Evolutionary conservation across 2,888 invertebrate species (phyloP), one percentile per base, ranked within the genome.

Genomic region (Mesoligia furuncula): DNA sequence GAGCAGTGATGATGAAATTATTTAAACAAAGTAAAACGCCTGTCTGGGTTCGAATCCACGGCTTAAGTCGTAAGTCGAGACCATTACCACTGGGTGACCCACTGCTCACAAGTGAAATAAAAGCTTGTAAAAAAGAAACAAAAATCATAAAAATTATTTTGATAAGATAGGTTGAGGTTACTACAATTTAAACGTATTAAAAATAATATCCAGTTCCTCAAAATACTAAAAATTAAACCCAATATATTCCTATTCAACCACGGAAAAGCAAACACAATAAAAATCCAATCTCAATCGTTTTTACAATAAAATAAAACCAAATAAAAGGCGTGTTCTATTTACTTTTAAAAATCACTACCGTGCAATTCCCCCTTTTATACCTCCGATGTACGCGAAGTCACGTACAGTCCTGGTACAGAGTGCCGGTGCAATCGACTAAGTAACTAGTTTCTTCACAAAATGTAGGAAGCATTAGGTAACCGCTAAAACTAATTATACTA

Each of bases 271-370:
- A 36, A 74, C 74, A 65, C 67, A 86, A 83, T 73, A 75, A 79
- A 83, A 83, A 75, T 67, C 70, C 67, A 79, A 75, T 74, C 70
- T 31, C 69, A 79, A 70, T 54, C 17, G 70, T 70, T 70, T 66
- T 73, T 57, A 73, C 83, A 65, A 51, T 70, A 65, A 27, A 0
- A 70, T 79, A 67, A 67, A 78, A 59, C 57, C 24, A 85, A 78
- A 85, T 68, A 77, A 82, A 83, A 59, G 11, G 15, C 31, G 39
- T 80, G 66, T 80, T 69, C 68, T 86, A 85, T 88, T 87, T 87
- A 81, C 79, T 81, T 83, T 85, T 78, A 73, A 85, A 83, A 85
- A 88, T 83, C 87, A 81, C 66, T 75, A 73, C 57, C 45, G 69
- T 73, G 77, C 81, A 77, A 81, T 82, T 80, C 79, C 45, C 72